phyloP scores from a whole-genome alignment of 2,797 vertebrate species.

The Aldrovandia affinis region DNA sequence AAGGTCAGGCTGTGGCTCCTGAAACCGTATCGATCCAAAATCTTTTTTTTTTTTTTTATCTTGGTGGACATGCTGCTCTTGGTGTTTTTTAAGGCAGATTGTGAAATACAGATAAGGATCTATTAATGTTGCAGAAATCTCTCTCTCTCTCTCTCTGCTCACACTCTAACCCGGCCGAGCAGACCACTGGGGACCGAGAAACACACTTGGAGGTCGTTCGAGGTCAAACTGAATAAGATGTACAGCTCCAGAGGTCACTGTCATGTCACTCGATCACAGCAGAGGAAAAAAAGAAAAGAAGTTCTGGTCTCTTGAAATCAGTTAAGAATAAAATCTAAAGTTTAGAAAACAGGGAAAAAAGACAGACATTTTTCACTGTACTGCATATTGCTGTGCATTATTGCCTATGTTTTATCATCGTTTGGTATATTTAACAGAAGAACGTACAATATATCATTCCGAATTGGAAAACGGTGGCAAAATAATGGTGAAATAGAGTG shows the following conservation, averaged over 20 bases:
- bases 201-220: conserved; percentile 53
- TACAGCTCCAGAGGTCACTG: conserved; percentile 56
- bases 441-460: background rate
- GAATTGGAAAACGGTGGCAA: background rate
- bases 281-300: conserved; percentile 28
- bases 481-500: background rate
- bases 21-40: conserved; percentile 75
- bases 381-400: background rate
- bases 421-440: background rate
- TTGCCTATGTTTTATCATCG: background rate
- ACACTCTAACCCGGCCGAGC: conserved; percentile 51
- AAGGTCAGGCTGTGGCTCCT: conserved; percentile 75
- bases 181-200: background rate
- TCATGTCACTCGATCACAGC: conserved; percentile 53
- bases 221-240: conserved; percentile 65
- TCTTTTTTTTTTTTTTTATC: conserved; percentile 77
- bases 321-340: background rate
- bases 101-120: conserved; percentile 77
- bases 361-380: background rate
- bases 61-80: conserved; percentile 74
- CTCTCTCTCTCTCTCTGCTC: conserved; percentile 55
- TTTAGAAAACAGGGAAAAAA: background rate
- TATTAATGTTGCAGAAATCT: conserved; percentile 81
- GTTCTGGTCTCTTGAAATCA: background rate
- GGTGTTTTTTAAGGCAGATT: conserved; percentile 76